Conservation (phyloP, 2,113 vertebrate species). For the Ptyas mucosa region DNA sequence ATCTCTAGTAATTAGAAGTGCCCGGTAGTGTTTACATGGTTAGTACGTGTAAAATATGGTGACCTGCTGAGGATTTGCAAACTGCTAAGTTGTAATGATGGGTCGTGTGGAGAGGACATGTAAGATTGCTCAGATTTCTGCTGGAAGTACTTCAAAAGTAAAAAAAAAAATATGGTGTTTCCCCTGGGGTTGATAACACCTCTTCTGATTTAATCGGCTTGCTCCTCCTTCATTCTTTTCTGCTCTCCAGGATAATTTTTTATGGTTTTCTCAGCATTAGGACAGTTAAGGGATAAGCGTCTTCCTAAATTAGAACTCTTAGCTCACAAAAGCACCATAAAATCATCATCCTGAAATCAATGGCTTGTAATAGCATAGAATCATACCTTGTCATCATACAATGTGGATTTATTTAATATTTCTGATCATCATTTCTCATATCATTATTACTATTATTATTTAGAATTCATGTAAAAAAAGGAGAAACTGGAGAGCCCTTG, state of each 20-base stretch:
- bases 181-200: constrained; percentile 60
- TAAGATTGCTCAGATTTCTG: constrained; percentile 64
- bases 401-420: constrained; percentile 25
- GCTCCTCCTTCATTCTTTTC: constrained; percentile 44
- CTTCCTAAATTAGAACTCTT: constrained; percentile 44
- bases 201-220: constrained; percentile 72
- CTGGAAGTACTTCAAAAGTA: constrained; percentile 67
- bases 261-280: constrained; percentile 42
- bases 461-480: neutral
- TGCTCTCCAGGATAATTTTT: constrained; percentile 63
- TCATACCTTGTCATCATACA: constrained; percentile 21
- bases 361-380: constrained; percentile 34
- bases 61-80: constrained; percentile 67
- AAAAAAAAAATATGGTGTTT: constrained; percentile 49
- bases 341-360: constrained; percentile 26
- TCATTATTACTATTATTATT: neutral
- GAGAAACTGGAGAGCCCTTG: neutral
- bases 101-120: constrained; percentile 59
- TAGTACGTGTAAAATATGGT: constrained; percentile 68
- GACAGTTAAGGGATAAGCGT: constrained; percentile 44
- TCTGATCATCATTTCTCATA: neutral
- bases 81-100: constrained; percentile 65
- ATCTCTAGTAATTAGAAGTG: constrained; percentile 65
- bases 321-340: constrained; percentile 40
- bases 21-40: constrained; percentile 66